Evolutionary conservation across 1,140 invertebrate genomes (phyloP).

Genomic region (Heliconius melpomene): DNA sequence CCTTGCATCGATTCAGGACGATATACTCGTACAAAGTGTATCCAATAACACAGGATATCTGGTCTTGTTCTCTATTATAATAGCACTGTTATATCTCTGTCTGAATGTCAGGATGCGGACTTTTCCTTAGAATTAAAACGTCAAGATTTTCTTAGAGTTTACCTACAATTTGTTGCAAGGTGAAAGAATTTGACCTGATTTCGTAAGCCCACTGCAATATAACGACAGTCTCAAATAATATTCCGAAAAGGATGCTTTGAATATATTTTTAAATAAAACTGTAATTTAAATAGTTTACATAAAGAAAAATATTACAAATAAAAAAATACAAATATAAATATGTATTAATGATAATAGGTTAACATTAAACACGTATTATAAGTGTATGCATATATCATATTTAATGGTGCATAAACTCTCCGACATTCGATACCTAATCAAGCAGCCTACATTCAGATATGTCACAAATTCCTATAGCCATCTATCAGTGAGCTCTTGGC

Average conservation of each 20-base stretch:
- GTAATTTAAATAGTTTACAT: background rate
- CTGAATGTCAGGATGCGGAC: background rate
- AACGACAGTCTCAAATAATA: background rate
- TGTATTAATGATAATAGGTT: too few relatives aligned
- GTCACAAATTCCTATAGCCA: constrained; percentile 24
- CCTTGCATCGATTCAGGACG: background rate
- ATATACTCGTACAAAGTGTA: background rate
- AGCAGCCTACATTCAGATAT: constrained; percentile 19
- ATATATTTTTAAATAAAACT: background rate
- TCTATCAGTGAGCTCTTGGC: constrained; percentile 27
- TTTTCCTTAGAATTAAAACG: background rate
- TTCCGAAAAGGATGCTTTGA: background rate
- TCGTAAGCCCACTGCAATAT: background rate
- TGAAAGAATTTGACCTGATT: constrained; percentile 24
- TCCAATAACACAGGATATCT: background rate
- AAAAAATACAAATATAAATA: too few relatives aligned
- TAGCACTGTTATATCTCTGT: background rate
- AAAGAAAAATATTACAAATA: background rate
- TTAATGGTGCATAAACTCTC: background rate
- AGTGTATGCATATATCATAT: background rate
- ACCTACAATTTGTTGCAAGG: constrained; percentile 27
- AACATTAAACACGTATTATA: too few relatives aligned
- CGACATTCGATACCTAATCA: constrained; percentile 10
- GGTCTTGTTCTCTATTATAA: background rate
- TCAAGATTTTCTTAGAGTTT: constrained; percentile 20